Conservation (phyloP, 92 coral and sea anemone species). For the Zoanthus sociatus region DNA sequence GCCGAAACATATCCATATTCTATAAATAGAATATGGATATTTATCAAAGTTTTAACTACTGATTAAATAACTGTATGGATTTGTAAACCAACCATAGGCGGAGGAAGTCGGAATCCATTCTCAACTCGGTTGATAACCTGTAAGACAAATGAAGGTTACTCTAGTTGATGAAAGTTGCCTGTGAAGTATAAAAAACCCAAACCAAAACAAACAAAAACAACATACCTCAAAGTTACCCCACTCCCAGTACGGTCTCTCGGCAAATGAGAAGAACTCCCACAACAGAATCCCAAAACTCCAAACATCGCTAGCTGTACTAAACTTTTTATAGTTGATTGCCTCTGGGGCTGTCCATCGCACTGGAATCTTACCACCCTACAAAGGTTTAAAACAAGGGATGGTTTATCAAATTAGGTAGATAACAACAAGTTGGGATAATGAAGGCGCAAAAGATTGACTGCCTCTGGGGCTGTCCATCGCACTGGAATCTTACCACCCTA, state of each 20-base stretch:
- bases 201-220: neutral
- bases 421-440: neutral
- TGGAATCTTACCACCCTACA: conserved; percentile 95
- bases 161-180: neutral
- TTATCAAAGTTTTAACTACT: too few relatives aligned
- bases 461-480: conserved; percentile 98
- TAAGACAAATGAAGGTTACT: neutral
- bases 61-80: neutral
- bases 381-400: neutral
- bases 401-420: neutral
- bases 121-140: conserved; percentile 62
- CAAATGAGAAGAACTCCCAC: conserved; percentile 97
- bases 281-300: conserved; percentile 95
- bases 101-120: conserved; percentile 72
- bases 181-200: neutral
- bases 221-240: conserved; percentile 92
- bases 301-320: conserved; percentile 91
- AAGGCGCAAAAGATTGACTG: conserved; percentile 56
- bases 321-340: conserved; percentile 90
- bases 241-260: conserved; percentile 94
- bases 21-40: too few relatives aligned
- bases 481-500: conserved; percentile 98
- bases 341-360: conserved; percentile 98
- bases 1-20: too few relatives aligned
- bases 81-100: conserved; percentile 56